Percentiles rank a stretch among this genome's conserved stretches.
Evolutionary conservation across 2,888 invertebrate species (phyloP).

Genomic region (Melieria omissa): DNA sequence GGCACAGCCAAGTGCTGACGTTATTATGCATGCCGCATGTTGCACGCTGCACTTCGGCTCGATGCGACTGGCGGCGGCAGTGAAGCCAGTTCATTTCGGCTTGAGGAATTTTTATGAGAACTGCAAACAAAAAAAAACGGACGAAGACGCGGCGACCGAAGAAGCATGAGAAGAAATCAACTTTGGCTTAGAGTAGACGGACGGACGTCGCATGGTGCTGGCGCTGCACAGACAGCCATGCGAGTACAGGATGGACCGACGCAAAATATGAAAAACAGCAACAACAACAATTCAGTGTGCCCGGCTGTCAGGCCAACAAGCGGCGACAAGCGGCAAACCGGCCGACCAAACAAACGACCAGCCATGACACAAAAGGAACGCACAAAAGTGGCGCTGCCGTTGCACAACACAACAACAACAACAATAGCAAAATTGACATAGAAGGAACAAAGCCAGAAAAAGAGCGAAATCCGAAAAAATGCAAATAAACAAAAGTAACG

Average conservation of each 20-base stretch:
- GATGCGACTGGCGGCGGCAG: too few species aligned
- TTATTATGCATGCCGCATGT: background rate
- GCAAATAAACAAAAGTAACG: too few species aligned
- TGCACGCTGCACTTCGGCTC: background rate
- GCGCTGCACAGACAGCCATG: background rate
- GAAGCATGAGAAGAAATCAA: slow-evolving; percentile 19
- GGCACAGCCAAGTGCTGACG: too few species aligned
- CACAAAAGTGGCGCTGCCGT: background rate
- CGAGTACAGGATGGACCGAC: background rate
- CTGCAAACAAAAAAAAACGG: slow-evolving; percentile 18
- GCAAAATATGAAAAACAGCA: too few species aligned
- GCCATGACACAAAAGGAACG: background rate
- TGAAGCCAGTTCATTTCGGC: slow-evolving; percentile 28
- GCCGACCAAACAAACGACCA: too few species aligned
- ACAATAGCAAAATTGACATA: background rate
- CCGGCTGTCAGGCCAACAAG: too few species aligned
- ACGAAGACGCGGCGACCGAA: background rate
- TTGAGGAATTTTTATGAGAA: slow-evolving; percentile 39
- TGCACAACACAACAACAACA: background rate
- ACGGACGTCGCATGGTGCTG: slow-evolving; percentile 14
- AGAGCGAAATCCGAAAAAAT: too few species aligned
- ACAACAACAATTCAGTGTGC: too few species aligned
- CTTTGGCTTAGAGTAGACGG: slow-evolving; percentile 30
- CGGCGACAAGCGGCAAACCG: too few species aligned
- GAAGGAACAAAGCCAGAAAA: too few species aligned